Conservation (phyloP, 2,888 invertebrate genomes). For the Drosophila meridionalis region DNA sequence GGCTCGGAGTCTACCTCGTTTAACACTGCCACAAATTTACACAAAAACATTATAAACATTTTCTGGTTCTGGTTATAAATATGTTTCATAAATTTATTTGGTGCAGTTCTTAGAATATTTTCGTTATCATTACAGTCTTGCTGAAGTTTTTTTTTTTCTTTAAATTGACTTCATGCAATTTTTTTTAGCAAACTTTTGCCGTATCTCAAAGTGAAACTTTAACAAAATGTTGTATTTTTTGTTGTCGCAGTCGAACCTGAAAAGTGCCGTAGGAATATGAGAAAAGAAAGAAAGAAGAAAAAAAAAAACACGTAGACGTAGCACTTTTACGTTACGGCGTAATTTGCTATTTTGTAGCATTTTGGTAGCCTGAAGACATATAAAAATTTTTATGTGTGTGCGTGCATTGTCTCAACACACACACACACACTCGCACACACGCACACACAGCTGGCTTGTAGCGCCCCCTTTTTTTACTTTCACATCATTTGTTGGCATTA, state of each 20-base stretch:
- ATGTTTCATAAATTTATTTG: background rate
- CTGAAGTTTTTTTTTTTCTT: background rate
- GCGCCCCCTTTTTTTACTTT: conserved; percentile 42
- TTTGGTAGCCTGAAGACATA: conserved; percentile 47
- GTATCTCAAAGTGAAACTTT: conserved; percentile 5
- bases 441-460: background rate
- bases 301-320: conserved; percentile 47
- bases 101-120: background rate
- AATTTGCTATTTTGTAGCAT: conserved; percentile 70
- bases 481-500: conserved; percentile 75
- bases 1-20: too few relatives aligned
- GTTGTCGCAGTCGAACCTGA: conserved; percentile 6
- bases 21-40: background rate
- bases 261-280: conserved; percentile 17
- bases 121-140: background rate
- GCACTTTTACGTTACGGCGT: conserved; percentile 65
- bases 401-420: conserved; percentile 51
- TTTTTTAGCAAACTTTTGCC: conserved; percentile 18
- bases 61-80: background rate
- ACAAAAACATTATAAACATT: background rate
- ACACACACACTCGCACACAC: conserved; percentile 6
- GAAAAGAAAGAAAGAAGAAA: conserved; percentile 13
- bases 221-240: conserved; percentile 6
- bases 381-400: conserved; percentile 56
- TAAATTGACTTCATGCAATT: conserved; percentile 3